Base-by-base conservation (phyloP, 2,113 vertebrate species). In the Ictidomys tridecemlineatus region DNA sequence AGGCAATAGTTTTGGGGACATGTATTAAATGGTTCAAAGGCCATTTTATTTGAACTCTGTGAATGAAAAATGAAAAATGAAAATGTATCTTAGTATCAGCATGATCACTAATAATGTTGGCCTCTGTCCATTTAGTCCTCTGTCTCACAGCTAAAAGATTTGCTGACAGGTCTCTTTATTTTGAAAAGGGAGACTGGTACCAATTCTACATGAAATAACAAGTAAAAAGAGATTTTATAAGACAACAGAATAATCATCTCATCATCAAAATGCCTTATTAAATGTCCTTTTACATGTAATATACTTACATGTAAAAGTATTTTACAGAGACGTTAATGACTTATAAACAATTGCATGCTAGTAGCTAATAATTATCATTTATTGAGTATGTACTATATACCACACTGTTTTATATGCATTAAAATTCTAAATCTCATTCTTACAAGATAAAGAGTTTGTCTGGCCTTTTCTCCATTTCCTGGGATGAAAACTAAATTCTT, bases 141-240 rank as follows among this genome's bases (percentile, higher is more conserved):
- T 86, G n/a, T 77, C 13, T 11, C 39, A 85, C 48, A 63, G 69
- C 26, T 84, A 37, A 83, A 72, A 73, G 18, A 37, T 56, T 8
- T 88, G 42, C 30, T 78, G 73, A 26, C 17, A 32, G 24, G 18
- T 76, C 42, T 61, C 22, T 53, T 93, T 85, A 87, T 78, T 95
- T 78, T 95, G 53, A 61, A 61, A 58, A 89, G 73, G 78, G 42
- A 74, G 1, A 4, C 30, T 79, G 37, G 17, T 74, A 48, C 51
- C 56, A 85, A 45, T 45, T 89, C 53, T 32, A 73, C 13, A 89
- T 30, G 4, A 74, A 67, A 51, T n/a, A 89, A 30, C 12, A 79
- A 89, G 63, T 61, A 78, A 92, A 63, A 85, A 65, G 63, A 88
- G 26, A 63, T 70, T 78, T 72, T 94, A 39, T 61, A 82, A 70